These are phyloP conservation scores for Fragum fragum DNA, from an alignment of 2,888 invertebrate species.

Conservation along the genomic window DNA sequence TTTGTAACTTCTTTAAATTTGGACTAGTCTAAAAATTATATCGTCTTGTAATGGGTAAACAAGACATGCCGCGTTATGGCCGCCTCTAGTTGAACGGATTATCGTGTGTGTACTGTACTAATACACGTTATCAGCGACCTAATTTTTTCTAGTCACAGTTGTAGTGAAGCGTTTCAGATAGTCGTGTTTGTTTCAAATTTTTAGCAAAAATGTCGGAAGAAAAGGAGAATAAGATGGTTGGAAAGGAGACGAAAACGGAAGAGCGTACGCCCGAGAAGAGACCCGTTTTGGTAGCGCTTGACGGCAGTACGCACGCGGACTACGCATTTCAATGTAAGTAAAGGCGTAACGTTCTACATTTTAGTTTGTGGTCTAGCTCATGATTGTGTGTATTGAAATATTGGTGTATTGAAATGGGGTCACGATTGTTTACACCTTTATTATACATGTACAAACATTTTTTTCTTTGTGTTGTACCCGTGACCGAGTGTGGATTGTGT, in stretches of 20 bases:
- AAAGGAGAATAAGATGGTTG: constrained; percentile 16
- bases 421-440: constrained; percentile 3
- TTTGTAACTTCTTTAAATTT: too few relatives aligned
- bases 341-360: not conserved
- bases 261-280: constrained; percentile 29
- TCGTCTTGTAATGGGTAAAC: too few relatives aligned
- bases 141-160: not conserved
- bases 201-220: constrained; percentile 20
- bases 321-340: constrained; percentile 70
- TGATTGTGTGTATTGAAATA: not conserved
- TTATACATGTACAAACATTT: too few relatives aligned
- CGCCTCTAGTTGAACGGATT: too few relatives aligned
- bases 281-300: constrained; percentile 65
- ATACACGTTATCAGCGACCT: not conserved
- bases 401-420: not conserved
- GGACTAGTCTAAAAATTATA: too few relatives aligned
- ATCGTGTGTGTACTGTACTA: not conserved
- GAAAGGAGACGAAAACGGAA: not conserved
- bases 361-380: too few relatives aligned
- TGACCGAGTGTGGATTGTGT: too few relatives aligned
- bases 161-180: not conserved
- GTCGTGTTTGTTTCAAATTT: not conserved
- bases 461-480: too few relatives aligned
- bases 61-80: too few relatives aligned
- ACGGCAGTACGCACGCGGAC: constrained; percentile 70